Evolutionary conservation across 2,888 invertebrate genomes (phyloP).

Genomic region (Drosophila pullipes): DNA sequence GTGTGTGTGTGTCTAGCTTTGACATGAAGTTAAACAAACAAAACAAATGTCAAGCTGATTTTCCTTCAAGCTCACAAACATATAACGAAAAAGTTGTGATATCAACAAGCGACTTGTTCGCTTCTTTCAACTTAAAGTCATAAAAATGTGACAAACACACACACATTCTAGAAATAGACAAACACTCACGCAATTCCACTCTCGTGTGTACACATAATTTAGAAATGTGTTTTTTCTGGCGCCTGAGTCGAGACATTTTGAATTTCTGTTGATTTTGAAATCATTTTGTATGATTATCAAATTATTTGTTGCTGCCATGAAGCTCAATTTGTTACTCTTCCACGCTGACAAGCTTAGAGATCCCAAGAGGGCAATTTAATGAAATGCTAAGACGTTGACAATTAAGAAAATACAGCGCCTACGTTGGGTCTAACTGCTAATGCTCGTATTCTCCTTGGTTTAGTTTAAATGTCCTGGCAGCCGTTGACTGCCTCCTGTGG

Average conservation of each 20-base stretch:
- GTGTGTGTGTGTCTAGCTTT: slow-evolving; percentile 52
- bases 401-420: slow-evolving; percentile 64
- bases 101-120: slow-evolving; percentile 59
- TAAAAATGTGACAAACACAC: slow-evolving; percentile 42
- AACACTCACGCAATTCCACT: slow-evolving; percentile 3
- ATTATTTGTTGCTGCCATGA: slow-evolving; percentile 45
- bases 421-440: slow-evolving; percentile 37
- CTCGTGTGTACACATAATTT: slow-evolving; percentile 70
- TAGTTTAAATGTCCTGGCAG: slow-evolving; percentile 46
- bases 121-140: slow-evolving; percentile 42
- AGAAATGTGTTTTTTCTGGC: slow-evolving; percentile 50
- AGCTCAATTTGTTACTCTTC: slow-evolving; percentile 9
- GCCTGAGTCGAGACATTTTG: slow-evolving; percentile 43
- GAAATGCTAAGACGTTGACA: slow-evolving; percentile 54
- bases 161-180: not conserved
- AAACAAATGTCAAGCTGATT: slow-evolving; percentile 75
- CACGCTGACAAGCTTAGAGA: slow-evolving; percentile 11
- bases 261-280: slow-evolving; percentile 72
- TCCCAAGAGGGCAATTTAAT: slow-evolving; percentile 28
- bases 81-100: slow-evolving; percentile 65
- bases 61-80: slow-evolving; percentile 27
- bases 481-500: slow-evolving; percentile 15
- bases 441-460: slow-evolving; percentile 26
- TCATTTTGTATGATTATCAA: slow-evolving; percentile 68
- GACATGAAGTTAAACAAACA: slow-evolving; percentile 74